These are phyloP conservation scores for Copsychus sechellarum DNA, from an alignment of 2,113 vertebrate species.

Conservation along the genomic window DNA sequence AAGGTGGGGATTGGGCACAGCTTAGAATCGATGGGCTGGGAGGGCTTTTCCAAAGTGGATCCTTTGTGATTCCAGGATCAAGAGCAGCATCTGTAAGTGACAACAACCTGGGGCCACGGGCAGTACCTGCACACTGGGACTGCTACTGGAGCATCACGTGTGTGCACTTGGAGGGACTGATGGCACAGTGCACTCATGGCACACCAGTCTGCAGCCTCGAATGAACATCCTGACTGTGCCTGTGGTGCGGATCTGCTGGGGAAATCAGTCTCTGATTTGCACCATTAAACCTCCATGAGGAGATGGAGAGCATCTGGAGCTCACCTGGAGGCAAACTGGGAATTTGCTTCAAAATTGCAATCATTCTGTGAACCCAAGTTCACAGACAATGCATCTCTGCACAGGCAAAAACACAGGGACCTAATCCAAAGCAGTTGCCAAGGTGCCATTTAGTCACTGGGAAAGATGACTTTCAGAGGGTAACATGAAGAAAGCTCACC, in stretches of 20 bases:
- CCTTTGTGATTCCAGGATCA: background rate
- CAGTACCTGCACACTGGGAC: background rate
- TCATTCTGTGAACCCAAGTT: background rate
- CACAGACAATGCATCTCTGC: background rate
- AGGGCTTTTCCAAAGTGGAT: background rate
- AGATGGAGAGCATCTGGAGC: background rate
- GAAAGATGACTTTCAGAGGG: background rate
- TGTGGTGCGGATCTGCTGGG: background rate
- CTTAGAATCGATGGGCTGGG: accelerated
- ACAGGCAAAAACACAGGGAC: background rate
- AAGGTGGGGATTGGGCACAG: accelerated
- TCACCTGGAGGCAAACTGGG: background rate
- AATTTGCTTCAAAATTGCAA: background rate
- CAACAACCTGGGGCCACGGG: background rate
- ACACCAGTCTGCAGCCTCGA: background rate
- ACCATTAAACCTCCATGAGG: background rate
- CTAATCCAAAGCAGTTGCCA: background rate
- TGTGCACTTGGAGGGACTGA: background rate
- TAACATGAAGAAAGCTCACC: background rate
- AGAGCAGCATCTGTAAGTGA: background rate
- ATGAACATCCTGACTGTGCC: background rate
- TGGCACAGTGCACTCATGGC: background rate
- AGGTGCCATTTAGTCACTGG: background rate
- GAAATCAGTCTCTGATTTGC: background rate
- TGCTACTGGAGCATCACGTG: background rate